Conservation (phyloP, 2,113 vertebrate genomes). For the Tricholaema leucomelas region DNA sequence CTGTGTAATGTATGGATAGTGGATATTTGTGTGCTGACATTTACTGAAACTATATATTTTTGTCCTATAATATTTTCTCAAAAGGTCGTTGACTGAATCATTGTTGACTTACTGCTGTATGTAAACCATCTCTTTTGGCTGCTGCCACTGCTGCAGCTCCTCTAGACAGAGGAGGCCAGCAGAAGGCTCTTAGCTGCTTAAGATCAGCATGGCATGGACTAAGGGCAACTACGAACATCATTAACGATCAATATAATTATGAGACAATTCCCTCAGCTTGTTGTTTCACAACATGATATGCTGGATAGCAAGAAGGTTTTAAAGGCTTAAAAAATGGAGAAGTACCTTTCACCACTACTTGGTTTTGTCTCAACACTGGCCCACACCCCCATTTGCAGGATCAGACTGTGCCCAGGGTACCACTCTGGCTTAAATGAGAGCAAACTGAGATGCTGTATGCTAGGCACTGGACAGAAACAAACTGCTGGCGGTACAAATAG, state of each 20-base stretch:
- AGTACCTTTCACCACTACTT: neutral
- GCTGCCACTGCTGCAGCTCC: neutral
- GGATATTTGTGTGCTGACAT: neutral
- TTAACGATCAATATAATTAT: neutral
- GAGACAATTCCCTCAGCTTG: neutral
- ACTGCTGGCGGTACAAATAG: accelerated
- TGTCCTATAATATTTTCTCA: neutral
- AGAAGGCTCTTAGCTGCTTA: neutral
- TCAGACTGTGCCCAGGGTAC: neutral
- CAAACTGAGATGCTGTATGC: neutral
- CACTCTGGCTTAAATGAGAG: neutral
- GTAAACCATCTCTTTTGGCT: neutral
- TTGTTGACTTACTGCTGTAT: neutral
- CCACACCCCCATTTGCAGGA: neutral
- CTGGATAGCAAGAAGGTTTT: neutral
- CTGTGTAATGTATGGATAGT: accelerated
- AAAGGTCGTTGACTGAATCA: neutral
- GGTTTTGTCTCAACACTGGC: neutral
- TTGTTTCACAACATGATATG: neutral
- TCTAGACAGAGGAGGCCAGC: neutral
- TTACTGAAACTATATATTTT: neutral
- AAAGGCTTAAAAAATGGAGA: neutral
- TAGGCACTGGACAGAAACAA: neutral
- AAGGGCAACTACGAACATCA: neutral
- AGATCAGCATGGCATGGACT: neutral